Evolutionary conservation across 2,888 invertebrate species (phyloP), one percentile per base, ranked within the genome.

Genomic region (Erannis defoliaria): DNA sequence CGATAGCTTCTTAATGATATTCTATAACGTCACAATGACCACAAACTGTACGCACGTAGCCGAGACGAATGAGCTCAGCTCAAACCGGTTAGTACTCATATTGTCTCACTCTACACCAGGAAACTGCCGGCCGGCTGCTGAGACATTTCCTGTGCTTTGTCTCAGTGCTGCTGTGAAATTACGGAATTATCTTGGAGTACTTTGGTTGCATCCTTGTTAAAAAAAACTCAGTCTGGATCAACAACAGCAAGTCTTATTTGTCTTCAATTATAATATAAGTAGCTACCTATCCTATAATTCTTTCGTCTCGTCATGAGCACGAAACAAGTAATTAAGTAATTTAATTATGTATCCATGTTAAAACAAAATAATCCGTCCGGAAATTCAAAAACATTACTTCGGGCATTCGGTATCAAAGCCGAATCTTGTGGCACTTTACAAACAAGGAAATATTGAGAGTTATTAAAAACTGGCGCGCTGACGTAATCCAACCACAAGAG

Each of bases 401-500:
- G 71, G 66, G 66, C 59, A 67, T 64, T 63, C 56, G 68, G 65
- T 68, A 72, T 71, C 21, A 73, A 76, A 75, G 76, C 75, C 72
- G 69, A 73, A 75, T 75, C 75, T 73, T 77, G 70, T 77, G 75
- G 75, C 77, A 76, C 77, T 80, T 74, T 80, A 80, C 85, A 86
- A 89, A 89, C 84, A 87, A 89, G 90, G 90, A 90, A 90, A 89
- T 88, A 89, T 87, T 84, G 82, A 80, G 81, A 88, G 86, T 88
- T 89, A 90, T 88, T 89, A 89, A 90, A 89, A 90, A 90, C 88
- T 86, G 81, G 88, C 88, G 85, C 89, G 86, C 85, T 90, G 90
- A 90, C 90, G 91, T 89, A 90, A 91, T 89, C 77, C 78, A 76
- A 73, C 81, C 77, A 80, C 81, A 81, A 85, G 81, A 81, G 86